Conservation (phyloP, 92 coral and sea anemone genomes). For the Zoanthus solanderi region DNA sequence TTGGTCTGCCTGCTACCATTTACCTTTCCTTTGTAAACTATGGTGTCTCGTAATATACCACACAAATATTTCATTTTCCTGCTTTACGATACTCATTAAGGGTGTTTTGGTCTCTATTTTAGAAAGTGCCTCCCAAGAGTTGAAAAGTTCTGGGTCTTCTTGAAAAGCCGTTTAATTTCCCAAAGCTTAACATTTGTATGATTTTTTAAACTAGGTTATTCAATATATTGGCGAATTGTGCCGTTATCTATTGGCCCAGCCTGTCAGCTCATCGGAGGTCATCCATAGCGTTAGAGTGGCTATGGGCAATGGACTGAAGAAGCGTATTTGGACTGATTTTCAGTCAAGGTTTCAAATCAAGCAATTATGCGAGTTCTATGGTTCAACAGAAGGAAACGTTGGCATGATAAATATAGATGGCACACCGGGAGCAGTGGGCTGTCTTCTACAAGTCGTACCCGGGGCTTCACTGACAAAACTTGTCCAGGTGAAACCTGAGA, state of each 20-base stretch:
- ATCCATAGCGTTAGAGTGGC: conserved; percentile 82
- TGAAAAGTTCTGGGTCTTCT: too few species aligned
- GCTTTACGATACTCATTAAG: too few species aligned
- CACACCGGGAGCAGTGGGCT: conserved; percentile 86
- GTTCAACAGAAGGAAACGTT: conserved; percentile 90
- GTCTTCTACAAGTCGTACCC: conserved; percentile 68
- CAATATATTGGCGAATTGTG: conserved; percentile 97
- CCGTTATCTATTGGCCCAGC: conserved; percentile 93
- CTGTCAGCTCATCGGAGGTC: conserved; percentile 74
- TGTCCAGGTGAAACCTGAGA: conserved; percentile 78
- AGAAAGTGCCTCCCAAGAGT: too few species aligned
- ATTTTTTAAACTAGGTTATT: conserved; percentile 57
- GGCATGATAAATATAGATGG: conserved; percentile 72
- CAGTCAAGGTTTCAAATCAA: conserved; percentile 87
- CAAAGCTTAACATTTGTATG: too few species aligned
- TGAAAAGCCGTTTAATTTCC: too few species aligned
- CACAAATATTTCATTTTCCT: too few species aligned
- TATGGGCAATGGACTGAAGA: conserved; percentile 88
- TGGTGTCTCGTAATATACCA: too few species aligned
- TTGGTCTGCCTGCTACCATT: too few species aligned
- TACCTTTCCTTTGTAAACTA: too few species aligned
- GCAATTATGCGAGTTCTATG: conserved; percentile 86
- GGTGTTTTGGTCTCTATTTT: too few species aligned
- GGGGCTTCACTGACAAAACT: conserved; percentile 67
- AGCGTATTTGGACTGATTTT: conserved; percentile 90